These are phyloP conservation scores for Hemibagrus wyckioides DNA, from an alignment of 2,113 vertebrate species.

Conservation along the genomic window DNA sequence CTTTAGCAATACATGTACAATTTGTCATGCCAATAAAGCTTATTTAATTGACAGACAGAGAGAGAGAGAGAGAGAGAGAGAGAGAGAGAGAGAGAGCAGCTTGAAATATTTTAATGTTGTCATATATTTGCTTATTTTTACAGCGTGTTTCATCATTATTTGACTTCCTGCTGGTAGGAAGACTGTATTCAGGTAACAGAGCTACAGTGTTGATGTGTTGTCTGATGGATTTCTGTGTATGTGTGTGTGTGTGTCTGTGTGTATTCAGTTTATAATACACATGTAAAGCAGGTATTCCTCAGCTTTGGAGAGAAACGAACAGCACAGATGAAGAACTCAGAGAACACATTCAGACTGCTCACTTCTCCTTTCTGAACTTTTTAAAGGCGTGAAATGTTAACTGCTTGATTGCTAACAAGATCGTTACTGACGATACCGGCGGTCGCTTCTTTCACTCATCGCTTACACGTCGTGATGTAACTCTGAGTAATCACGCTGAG, in stretches of 20 bases:
- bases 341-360: neutral
- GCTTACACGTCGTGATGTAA: neutral
- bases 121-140: neutral
- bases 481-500: constrained; percentile 18
- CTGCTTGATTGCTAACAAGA: neutral
- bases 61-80: neutral
- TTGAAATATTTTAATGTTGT: constrained; percentile 1
- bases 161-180: neutral
- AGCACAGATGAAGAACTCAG: neutral
- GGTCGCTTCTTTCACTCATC: neutral
- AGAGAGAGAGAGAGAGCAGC: neutral
- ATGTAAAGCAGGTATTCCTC: neutral
- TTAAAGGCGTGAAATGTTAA: neutral
- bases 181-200: neutral
- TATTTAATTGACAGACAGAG: neutral
- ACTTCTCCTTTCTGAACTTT: neutral
- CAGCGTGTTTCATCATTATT: neutral
- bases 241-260: neutral
- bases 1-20: too few relatives aligned
- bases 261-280: neutral
- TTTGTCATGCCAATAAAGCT: too few relatives aligned
- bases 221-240: neutral
- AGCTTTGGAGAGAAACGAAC: neutral
- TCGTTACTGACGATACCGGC: too few relatives aligned
- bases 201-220: neutral